Percentiles rank a stretch among this genome's conserved stretches.
Conservation (phyloP, 2,113 vertebrate species). For the Australoheros scitulus region DNA sequence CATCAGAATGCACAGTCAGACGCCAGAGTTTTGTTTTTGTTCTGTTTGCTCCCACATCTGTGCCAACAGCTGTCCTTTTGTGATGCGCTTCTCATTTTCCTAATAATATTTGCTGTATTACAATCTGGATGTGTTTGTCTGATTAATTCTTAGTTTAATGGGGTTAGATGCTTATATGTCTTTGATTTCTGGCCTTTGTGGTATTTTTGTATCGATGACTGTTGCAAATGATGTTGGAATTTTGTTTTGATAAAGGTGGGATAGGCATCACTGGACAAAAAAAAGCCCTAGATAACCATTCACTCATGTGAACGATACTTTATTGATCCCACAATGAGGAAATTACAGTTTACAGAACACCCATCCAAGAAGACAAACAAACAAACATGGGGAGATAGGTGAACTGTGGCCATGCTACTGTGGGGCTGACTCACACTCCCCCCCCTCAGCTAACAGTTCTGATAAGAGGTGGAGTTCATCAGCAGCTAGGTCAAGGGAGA, state of each 20-base stretch:
- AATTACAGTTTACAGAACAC: no score
- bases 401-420: no score
- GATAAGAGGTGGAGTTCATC: no score
- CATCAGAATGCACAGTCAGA: background rate
- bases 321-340: no score
- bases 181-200: background rate
- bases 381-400: no score
- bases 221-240: background rate
- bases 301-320: no score
- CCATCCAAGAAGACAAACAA: no score
- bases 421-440: no score
- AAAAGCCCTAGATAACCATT: no score
- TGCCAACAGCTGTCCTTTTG: conserved; percentile 37
- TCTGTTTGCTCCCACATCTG: conserved; percentile 30
- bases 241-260: background rate
- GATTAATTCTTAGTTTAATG: background rate
- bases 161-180: background rate
- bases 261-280: background rate
- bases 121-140: conserved; percentile 35
- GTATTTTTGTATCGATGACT: background rate
- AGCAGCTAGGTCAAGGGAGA: no score
- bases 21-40: background rate
- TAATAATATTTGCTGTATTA: background rate
- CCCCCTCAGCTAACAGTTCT: no score
- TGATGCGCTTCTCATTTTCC: background rate